A percentile compares a stretch with the other conserved stretches of the same genome.
Conservation (phyloP, 35 echinoderm and acorn worm genomes). For the Anneissia japonica region DNA sequence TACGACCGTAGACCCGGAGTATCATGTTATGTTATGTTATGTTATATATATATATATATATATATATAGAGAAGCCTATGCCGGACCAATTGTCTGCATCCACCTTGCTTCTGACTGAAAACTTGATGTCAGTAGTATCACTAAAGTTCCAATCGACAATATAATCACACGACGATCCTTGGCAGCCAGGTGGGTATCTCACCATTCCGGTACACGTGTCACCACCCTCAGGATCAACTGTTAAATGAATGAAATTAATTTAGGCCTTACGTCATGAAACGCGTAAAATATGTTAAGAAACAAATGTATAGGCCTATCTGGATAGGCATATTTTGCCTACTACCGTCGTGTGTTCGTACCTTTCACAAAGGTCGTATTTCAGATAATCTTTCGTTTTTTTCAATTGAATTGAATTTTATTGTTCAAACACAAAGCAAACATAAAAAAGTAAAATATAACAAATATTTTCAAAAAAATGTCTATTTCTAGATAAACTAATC, state of each 20-base stretch:
- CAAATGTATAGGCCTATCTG: too few relatives aligned
- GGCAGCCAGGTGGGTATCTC: constrained; percentile 6
- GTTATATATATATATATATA: neutral
- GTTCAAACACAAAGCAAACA: neutral
- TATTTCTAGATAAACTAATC: neutral
- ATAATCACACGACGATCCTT: constrained; percentile 23
- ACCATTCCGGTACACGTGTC: neutral
- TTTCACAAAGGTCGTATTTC: too few relatives aligned
- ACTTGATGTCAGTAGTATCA: constrained; percentile 6
- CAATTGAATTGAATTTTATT: neutral
- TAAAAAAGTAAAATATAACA: neutral
- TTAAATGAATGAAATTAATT: neutral
- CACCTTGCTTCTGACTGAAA: constrained; percentile 23
- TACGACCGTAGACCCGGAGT: neutral
- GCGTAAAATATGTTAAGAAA: too few relatives aligned
- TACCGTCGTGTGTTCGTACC: too few relatives aligned
- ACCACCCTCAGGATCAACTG: constrained; percentile 37
- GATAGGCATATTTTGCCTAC: too few relatives aligned
- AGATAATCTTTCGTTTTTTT: too few relatives aligned
- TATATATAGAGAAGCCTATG: constrained; percentile 51
- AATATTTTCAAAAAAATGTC: neutral
- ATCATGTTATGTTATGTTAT: neutral
- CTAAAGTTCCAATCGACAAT: constrained; percentile 3
- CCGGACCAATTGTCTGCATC: constrained; percentile 46
- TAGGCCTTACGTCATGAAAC: too few relatives aligned